Evolutionary conservation across 2,888 invertebrate species (phyloP).

Genomic region (Eupeodes latifasciatus): DNA sequence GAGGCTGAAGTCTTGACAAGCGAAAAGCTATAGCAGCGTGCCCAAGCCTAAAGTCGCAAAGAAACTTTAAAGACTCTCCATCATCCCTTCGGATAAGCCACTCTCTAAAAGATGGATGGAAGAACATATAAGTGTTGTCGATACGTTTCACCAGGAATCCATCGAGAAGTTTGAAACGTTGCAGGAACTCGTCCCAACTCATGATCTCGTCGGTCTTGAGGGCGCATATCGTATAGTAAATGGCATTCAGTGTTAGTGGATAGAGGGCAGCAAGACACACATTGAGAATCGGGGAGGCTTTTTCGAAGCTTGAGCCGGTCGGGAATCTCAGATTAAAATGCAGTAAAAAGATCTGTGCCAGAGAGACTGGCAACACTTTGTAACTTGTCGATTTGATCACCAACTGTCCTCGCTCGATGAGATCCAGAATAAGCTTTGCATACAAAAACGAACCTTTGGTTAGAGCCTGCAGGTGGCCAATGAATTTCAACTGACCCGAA

Average conservation of each 20-base stretch:
- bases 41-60: constrained; percentile 96
- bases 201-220: constrained; percentile 91
- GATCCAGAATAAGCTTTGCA: constrained; percentile 94
- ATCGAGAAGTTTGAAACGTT: constrained; percentile 92
- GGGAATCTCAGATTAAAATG: constrained; percentile 97
- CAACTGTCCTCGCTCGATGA: constrained; percentile 95
- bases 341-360: constrained; percentile 95
- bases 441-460: constrained; percentile 96
- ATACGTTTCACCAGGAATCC: constrained; percentile 95
- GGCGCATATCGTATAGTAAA: constrained; percentile 96
- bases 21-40: constrained; percentile 97
- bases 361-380: constrained; percentile 94
- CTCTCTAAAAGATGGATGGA: constrained; percentile 98
- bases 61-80: constrained; percentile 94
- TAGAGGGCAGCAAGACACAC: constrained; percentile 96
- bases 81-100: constrained; percentile 95
- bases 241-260: constrained; percentile 94
- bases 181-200: constrained; percentile 95
- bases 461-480: constrained; percentile 92
- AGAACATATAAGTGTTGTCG: constrained; percentile 98
- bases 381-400: constrained; percentile 97
- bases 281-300: constrained; percentile 93
- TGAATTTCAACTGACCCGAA: constrained; percentile 91
- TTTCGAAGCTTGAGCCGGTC: constrained; percentile 95
- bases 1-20: constrained; percentile 93